Base-by-base conservation (phyloP, 2,113 vertebrate genomes). In the Marcusenius ussheri region DNA sequence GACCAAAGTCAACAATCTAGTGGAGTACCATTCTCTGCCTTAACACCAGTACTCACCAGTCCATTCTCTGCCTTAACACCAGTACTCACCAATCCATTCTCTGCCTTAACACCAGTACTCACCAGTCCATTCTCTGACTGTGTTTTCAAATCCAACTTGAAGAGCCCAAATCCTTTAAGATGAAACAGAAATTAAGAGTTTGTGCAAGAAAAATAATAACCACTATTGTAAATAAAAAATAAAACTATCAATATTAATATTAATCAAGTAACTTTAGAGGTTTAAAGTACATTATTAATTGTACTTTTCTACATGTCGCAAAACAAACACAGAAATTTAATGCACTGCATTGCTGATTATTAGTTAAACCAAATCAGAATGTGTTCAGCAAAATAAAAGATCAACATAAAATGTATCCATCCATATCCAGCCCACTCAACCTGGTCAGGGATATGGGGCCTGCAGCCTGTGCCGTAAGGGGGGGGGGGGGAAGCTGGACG, bases 121-220 rank as follows among this genome's bases (percentile, higher is more conserved):
- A 99, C 98, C 97, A 99, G 93, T 95, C 98, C 98, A 94, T 98
- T 99, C 95, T 98, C 97, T 89, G 98, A 98, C 95, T 97, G 98
- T 50, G 98, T 99, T 96, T 99, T 99, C 95, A 99, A 95, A 93
- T 99, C 97, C 91, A 99, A 95, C 93, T 99, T 99, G 95, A 99
- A 97, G 90, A 99, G 96, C 89, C 98, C 98, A 92, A 99, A 99
- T 90, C 98, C 98, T 99, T 93, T 90, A 94, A 93, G 39, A 92
- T 66, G 92, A 77, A 47, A 27, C 74, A 91, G 47, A 46, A n/a
- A 46, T 50, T 3, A 62, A 19, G 17, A 49, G 1, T 31, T 27
- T 21, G 13, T 47, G 24, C 13, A n/a, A 42, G 35, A 53, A 13
- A 77, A 51, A 88, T n/a, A 88, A 62, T 21, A n/a, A 46, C 5